Percentiles rank a stretch among this genome's conserved stretches.
phyloP scores from a whole-genome alignment of 2,888 invertebrate genomes.

The Torymus tubicola region DNA sequence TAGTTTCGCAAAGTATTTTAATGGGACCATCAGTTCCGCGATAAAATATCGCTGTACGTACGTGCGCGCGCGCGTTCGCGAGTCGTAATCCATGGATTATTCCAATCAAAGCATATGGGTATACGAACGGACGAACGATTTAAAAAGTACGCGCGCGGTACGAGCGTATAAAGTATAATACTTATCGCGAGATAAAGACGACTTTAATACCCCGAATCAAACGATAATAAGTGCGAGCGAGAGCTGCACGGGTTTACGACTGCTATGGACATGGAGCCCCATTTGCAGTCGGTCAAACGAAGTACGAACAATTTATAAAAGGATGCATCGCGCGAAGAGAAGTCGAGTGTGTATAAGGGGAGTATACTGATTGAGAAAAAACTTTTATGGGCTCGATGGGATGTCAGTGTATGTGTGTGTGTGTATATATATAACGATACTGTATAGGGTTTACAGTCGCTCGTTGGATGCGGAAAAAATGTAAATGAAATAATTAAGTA shows the following conservation, averaged over 20 bases:
- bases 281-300: neutral
- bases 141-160: too few relatives aligned
- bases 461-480: too few relatives aligned
- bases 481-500: too few relatives aligned
- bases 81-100: constrained; percentile 7
- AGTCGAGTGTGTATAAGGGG: too few relatives aligned
- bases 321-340: neutral
- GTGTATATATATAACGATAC: too few relatives aligned
- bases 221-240: neutral
- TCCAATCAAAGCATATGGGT: neutral
- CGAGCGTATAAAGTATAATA: constrained; percentile 7
- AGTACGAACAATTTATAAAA: too few relatives aligned
- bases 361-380: too few relatives aligned
- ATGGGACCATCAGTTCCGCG: neutral
- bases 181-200: neutral
- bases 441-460: too few relatives aligned
- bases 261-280: neutral
- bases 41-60: constrained; percentile 13
- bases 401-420: too few relatives aligned
- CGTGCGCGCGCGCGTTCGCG: neutral
- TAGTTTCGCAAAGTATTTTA: constrained; percentile 30
- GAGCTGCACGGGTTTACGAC: too few relatives aligned
- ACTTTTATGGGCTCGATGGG: too few relatives aligned
- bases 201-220: constrained; percentile 22
- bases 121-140: too few relatives aligned